These are phyloP conservation scores for Miniopterus natalensis DNA, from an alignment of 2,113 vertebrate species.

Conservation along the genomic window DNA sequence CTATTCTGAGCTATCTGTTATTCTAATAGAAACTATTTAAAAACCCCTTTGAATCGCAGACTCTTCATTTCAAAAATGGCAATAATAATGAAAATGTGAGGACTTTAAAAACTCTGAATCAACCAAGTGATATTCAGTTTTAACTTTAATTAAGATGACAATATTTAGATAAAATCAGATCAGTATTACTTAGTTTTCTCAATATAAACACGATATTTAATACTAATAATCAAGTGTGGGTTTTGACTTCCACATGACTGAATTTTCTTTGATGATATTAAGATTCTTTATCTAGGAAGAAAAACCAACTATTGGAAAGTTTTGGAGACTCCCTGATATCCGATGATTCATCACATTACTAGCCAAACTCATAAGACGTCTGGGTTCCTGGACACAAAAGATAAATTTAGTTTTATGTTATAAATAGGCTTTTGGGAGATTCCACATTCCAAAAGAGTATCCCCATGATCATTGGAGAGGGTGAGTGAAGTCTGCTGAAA, in stretches of 20 bases:
- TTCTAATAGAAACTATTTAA: conserved; percentile 6
- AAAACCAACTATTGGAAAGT: background rate
- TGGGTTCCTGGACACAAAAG: background rate
- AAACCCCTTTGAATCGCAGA: background rate
- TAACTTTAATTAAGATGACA: conserved; percentile 62
- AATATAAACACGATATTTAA: background rate
- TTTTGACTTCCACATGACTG: background rate
- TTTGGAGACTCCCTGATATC: background rate
- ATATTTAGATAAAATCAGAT: conserved; percentile 56
- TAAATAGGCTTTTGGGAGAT: background rate
- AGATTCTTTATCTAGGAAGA: background rate
- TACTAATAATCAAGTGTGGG: conserved; percentile 45
- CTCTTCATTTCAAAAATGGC: conserved; percentile 2
- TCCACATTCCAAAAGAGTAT: background rate
- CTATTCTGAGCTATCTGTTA: conserved; percentile 27
- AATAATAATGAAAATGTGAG: conserved; percentile 33
- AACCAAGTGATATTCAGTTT: background rate
- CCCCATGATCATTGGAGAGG: background rate
- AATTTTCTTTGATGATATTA: conserved; percentile 53
- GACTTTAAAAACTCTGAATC: conserved; percentile 51
- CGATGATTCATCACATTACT: background rate
- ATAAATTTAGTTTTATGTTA: conserved; percentile 21
- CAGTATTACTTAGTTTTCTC: conserved; percentile 27
- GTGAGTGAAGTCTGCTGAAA: background rate
- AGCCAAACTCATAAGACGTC: conserved; percentile 10